Evolutionary conservation across 2,113 vertebrate species (phyloP), one percentile per base, ranked within the genome.

Genomic region (Chaenocephalus aceratus): DNA sequence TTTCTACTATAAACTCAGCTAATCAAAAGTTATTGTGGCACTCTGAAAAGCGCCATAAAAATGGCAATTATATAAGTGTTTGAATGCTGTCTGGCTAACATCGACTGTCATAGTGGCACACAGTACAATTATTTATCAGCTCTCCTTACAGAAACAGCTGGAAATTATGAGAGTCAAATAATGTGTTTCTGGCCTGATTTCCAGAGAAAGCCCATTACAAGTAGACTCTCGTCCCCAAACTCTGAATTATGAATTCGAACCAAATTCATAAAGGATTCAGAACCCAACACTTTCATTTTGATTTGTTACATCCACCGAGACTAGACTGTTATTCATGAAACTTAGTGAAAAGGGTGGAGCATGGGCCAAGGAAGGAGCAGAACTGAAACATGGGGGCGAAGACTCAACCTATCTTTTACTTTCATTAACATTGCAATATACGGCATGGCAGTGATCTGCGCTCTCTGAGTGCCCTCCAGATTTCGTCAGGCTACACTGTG

Each of bases 1-100:
- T 87, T 60, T 68, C 84, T 75, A 75, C 75, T 89, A 91, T 94
- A 93, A 94, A 93, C 83, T 90, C 79, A 82, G 86, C 91, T 90
- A 92, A 94, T 94, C 92, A 95, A 94, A 93, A 89, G 91, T 94
- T 91, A 95, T 93, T 87, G 87, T 94, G 83, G 89, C 82, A 80
- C 92, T 86, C 86, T 81, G 89, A 93, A 92, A 94, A 89, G 79
- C 41, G 23, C 73, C 84, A 84, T 95, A 93, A 94, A 94, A 94
- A 90, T 65, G 79, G 90, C 93, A 93, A 94, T 94, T 94, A 94
- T 93, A 89, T 83, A 90, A 84, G 82, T 87, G 86, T 92, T 86
- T 85, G 89, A 89, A 92, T 88, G 91, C 88, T 80, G 79, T 86
- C 81, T 79, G 81, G 72, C 80, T 63, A 78, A 72, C 82, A 80